phyloP scores from a whole-genome alignment of 2,797 vertebrate species.

The Molossus alvarezi region DNA sequence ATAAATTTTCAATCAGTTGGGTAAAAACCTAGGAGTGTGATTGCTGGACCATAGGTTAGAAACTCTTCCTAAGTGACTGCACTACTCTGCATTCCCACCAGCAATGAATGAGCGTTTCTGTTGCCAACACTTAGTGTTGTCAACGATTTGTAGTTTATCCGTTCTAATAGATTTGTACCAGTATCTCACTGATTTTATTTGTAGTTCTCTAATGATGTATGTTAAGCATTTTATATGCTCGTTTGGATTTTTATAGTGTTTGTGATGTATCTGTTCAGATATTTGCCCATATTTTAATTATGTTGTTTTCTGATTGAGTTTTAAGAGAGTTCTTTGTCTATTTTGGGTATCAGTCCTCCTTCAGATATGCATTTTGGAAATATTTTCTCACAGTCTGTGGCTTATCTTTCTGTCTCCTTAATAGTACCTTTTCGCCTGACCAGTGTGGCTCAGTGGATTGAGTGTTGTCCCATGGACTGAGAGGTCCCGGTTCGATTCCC shows the following conservation, averaged over 20 bases:
- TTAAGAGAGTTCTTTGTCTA: conserved; percentile 14
- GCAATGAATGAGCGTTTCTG: not conserved
- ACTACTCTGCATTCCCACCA: not conserved
- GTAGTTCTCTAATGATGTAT: not conserved
- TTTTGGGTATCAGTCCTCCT: not conserved
- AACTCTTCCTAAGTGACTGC: not conserved
- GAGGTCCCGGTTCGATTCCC: too few species aligned
- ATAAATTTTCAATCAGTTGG: not conserved
- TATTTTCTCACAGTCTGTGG: not conserved
- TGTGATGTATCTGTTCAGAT: not conserved
- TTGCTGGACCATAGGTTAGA: not conserved
- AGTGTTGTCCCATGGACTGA: too few species aligned
- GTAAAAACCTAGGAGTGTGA: not conserved
- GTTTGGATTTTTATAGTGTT: not conserved
- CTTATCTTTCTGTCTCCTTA: conserved; percentile 17
- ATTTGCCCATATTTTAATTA: conserved; percentile 5
- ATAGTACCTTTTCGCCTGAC: not conserved
- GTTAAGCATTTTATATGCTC: not conserved
- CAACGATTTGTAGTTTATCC: not conserved
- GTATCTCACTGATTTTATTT: not conserved
- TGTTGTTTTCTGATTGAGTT: conserved; percentile 1
- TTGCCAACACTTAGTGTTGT: not conserved
- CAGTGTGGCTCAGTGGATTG: too few species aligned
- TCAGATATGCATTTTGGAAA: not conserved
- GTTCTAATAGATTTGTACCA: not conserved